phyloP scores from a whole-genome alignment of 2,888 invertebrate species.

The Chironomus riparius region DNA sequence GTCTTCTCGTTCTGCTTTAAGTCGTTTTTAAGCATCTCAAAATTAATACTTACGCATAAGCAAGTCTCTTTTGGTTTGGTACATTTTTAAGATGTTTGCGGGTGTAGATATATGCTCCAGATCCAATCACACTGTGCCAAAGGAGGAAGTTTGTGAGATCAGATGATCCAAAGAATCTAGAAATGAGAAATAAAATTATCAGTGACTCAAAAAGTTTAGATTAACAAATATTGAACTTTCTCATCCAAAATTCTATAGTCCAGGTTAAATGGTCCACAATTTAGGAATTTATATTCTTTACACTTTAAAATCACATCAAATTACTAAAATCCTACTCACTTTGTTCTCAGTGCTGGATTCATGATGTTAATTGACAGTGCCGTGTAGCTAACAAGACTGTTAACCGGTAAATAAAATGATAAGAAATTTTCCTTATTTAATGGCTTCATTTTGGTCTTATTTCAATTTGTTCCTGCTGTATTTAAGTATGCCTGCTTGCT shows the following conservation, averaged over 20 bases:
- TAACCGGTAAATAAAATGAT: conserved; percentile 20
- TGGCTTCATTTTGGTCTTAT: conserved; percentile 11
- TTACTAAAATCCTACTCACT: conserved; percentile 41
- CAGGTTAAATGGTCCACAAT: too few species aligned
- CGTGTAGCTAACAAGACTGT: conserved; percentile 51
- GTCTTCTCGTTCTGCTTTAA: too few species aligned
- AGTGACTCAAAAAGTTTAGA: too few species aligned
- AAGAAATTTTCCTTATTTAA: conserved; percentile 7
- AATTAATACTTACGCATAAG: conserved; percentile 51
- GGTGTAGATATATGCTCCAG: conserved; percentile 73
- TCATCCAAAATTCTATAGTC: too few species aligned
- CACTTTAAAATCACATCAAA: too few species aligned
- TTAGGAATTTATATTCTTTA: too few species aligned
- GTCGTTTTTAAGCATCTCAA: too few species aligned
- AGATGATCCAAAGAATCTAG: conserved; percentile 11
- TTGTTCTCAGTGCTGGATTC: conserved; percentile 68
- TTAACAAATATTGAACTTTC: too few species aligned
- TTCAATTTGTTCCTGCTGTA: not conserved
- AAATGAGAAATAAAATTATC: not conserved
- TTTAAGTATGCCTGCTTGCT: not conserved
- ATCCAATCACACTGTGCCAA: conserved; percentile 69
- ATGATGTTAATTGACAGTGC: conserved; percentile 73
- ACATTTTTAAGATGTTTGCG: conserved; percentile 66
- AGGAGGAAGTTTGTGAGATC: conserved; percentile 76
- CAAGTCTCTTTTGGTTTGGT: conserved; percentile 50